Conservation (phyloP, 2,888 invertebrate genomes). For the Agrochola circellaris region DNA sequence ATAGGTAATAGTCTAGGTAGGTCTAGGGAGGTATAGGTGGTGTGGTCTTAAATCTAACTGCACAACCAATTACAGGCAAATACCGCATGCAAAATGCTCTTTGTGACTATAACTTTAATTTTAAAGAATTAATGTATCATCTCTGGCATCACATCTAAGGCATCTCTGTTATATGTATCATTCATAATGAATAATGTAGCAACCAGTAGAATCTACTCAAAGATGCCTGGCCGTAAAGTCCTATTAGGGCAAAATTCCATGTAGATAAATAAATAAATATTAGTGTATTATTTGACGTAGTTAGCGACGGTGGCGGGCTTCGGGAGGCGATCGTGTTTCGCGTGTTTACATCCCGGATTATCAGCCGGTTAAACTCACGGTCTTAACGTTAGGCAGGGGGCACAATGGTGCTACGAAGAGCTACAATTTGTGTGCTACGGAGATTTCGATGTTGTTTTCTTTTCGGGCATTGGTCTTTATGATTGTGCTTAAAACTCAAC, state of each 20-base stretch:
- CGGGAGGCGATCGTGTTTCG: constrained; percentile 89
- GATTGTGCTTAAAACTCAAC: background rate
- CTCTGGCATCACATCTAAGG: no score
- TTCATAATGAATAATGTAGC: background rate
- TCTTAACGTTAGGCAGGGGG: constrained; percentile 71
- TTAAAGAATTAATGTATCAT: no score
- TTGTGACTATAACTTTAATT: no score
- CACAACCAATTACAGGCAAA: no score
- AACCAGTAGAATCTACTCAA: background rate
- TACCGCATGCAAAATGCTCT: no score
- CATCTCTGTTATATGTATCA: no score
- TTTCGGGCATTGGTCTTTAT: background rate
- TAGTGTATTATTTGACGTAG: constrained; percentile 65
- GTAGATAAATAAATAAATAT: constrained; percentile 63
- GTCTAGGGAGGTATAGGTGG: no score
- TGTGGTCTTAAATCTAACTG: no score
- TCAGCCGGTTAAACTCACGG: constrained; percentile 88
- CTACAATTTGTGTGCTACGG: background rate
- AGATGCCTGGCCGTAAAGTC: background rate
- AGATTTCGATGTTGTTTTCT: background rate
- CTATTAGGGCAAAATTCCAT: constrained; percentile 42
- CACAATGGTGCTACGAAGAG: constrained; percentile 63
- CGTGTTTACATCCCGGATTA: constrained; percentile 89
- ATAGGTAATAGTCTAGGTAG: no score
- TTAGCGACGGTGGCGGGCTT: constrained; percentile 66